Percentiles rank a stretch among this genome's conserved stretches.
phyloP scores from a whole-genome alignment of 64 coral and sea anemone genomes.

The Stichodactyla helianthus region DNA sequence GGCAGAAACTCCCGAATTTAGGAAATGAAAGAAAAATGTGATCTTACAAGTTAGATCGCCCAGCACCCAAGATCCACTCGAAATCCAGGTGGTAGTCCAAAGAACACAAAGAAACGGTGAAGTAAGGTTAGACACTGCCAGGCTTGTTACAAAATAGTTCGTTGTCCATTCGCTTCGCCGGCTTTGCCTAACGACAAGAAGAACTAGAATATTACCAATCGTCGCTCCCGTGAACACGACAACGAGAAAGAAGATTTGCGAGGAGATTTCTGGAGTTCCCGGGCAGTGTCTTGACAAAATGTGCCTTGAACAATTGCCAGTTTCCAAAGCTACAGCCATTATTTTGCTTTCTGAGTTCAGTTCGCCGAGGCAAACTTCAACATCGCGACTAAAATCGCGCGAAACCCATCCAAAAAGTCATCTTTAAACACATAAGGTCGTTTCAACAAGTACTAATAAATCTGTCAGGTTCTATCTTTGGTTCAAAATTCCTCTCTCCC shows the following conservation, averaged over 20 bases:
- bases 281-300: conserved; percentile 37
- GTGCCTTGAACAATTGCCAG: conserved; percentile 26
- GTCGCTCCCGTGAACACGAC: conserved; percentile 62
- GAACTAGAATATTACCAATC: conserved; percentile 74
- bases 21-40: conserved; percentile 75
- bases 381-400: not conserved
- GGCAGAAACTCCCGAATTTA: conserved; percentile 72
- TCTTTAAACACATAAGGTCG: not conserved
- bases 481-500: not conserved
- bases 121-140: conserved; percentile 76
- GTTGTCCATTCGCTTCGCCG: conserved; percentile 97
- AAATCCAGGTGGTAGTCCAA: conserved; percentile 63
- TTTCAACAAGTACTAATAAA: not conserved
- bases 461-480: not conserved
- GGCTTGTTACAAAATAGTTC: conserved; percentile 89
- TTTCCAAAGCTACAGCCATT: not conserved
- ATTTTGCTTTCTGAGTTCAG: not conserved
- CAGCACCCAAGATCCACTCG: conserved; percentile 68
- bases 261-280: conserved; percentile 21
- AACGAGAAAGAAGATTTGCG: conserved; percentile 53
- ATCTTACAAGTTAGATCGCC: conserved; percentile 79
- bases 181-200: conserved; percentile 76
- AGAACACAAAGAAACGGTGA: conserved; percentile 63
- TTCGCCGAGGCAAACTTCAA: not conserved
- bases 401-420: not conserved